Percentiles rank a stretch among this genome's conserved stretches.
phyloP scores from a whole-genome alignment of 2,888 invertebrate genomes.

The Chouioia cunea region DNA sequence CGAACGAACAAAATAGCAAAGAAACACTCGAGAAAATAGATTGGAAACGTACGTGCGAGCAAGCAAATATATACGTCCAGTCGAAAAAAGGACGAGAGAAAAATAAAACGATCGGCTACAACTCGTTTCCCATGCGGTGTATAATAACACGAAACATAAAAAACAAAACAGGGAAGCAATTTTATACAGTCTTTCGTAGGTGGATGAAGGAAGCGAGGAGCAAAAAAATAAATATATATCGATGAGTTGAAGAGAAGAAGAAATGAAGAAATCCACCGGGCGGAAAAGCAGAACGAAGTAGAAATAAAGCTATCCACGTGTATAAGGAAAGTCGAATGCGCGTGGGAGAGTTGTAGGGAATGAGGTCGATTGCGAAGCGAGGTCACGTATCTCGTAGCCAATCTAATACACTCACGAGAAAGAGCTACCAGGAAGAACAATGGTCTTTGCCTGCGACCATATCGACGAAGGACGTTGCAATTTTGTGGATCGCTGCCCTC shows the following conservation, averaged over 20 bases:
- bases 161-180: slow-evolving; percentile 12
- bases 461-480: slow-evolving; percentile 54
- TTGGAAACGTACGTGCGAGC: too few relatives aligned
- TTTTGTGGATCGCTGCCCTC: slow-evolving; percentile 65
- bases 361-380: slow-evolving; percentile 67
- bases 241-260: background rate
- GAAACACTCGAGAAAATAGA: too few relatives aligned
- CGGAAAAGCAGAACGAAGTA: slow-evolving; percentile 18
- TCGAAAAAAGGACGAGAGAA: slow-evolving; percentile 33
- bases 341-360: slow-evolving; percentile 53
- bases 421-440: slow-evolving; percentile 32
- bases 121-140: slow-evolving; percentile 19
- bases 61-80: slow-evolving; percentile 12
- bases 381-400: slow-evolving; percentile 67
- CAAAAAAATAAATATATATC: too few relatives aligned
- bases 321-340: slow-evolving; percentile 47
- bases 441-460: too few relatives aligned
- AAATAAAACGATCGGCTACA: too few relatives aligned
- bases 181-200: background rate
- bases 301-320: slow-evolving; percentile 25
- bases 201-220: too few relatives aligned
- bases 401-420: slow-evolving; percentile 63
- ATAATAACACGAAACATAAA: slow-evolving; percentile 33
- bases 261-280: background rate
- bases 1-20: too few relatives aligned